Percentiles rank a stretch among this genome's conserved stretches.
Conservation (phyloP, 2,113 vertebrate species). For the Tor tambroides region DNA sequence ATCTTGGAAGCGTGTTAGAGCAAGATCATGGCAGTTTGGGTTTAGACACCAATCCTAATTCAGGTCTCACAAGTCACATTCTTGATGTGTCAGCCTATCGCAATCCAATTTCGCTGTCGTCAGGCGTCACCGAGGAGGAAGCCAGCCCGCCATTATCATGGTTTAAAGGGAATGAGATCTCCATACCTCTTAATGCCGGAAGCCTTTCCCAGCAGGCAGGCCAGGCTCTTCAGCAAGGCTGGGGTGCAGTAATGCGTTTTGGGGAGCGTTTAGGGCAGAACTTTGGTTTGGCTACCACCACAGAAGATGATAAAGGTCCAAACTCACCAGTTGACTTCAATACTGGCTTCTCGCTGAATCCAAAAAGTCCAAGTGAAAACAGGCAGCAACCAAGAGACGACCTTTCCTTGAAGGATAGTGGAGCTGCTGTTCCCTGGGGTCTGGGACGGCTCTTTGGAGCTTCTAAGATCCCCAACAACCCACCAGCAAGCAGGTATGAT, state of each 20-base stretch:
- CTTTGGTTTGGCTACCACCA: conserved; percentile 60
- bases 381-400: conserved; percentile 39
- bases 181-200: conserved; percentile 62
- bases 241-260: conserved; percentile 84
- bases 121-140: conserved; percentile 19
- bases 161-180: conserved; percentile 70
- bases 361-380: not conserved
- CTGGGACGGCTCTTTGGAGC: conserved; percentile 89
- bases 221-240: conserved; percentile 84
- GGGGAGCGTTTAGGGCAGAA: conserved; percentile 81
- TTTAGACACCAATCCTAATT: conserved; percentile 31
- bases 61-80: conserved; percentile 29
- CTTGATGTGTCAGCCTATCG: conserved; percentile 41
- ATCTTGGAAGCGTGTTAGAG: conserved; percentile 67
- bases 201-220: conserved; percentile 74
- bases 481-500: conserved; percentile 68
- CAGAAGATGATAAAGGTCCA: conserved; percentile 34
- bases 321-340: conserved; percentile 17
- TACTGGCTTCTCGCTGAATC: not conserved
- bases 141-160: conserved; percentile 70
- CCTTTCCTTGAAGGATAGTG: conserved; percentile 45
- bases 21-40: conserved; percentile 61
- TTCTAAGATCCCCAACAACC: conserved; percentile 68
- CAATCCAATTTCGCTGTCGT: conserved; percentile 28
- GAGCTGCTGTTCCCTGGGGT: conserved; percentile 71